A percentile compares a stretch with the other conserved stretches of the same genome.
These are phyloP conservation scores for Ceyx erithaca DNA, from an alignment of 2,797 vertebrate genomes.

Conservation along the genomic window DNA sequence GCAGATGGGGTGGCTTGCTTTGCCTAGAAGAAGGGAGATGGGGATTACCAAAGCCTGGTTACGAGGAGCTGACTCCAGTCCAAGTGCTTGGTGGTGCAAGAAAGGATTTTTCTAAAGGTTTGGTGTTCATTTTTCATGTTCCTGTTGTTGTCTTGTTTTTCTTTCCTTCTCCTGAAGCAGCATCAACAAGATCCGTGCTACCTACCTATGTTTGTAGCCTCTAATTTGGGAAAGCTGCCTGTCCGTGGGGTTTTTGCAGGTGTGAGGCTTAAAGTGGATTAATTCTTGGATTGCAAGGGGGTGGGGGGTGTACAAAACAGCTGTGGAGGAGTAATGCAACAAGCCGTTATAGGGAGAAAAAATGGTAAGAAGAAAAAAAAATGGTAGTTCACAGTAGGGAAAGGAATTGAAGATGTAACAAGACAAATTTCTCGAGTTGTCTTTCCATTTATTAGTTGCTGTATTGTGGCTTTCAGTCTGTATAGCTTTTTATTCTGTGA, in stretches of 20 bases:
- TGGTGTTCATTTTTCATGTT: not conserved
- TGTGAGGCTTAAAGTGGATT: not conserved
- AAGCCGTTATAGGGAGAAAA: not conserved
- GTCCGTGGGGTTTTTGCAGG: rapidly evolving
- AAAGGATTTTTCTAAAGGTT: not conserved
- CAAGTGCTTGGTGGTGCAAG: not conserved
- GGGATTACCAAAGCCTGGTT: not conserved
- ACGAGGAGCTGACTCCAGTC: not conserved
- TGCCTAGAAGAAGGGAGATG: not conserved
- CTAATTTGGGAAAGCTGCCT: not conserved
- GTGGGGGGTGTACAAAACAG: not conserved
- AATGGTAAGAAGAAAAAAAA: not conserved
- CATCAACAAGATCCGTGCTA: not conserved
- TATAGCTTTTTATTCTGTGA: not conserved
- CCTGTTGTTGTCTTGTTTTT: not conserved
- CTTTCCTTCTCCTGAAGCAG: not conserved
- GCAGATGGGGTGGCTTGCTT: not conserved
- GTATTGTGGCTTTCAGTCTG: not conserved
- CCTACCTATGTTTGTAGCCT: not conserved
- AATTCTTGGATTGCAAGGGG: not conserved
- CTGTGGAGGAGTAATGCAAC: not conserved
- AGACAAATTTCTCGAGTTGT: not conserved
- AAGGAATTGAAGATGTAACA: not conserved
- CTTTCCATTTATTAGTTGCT: not conserved
- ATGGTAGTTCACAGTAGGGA: not conserved